Evolutionary conservation across 1,140 invertebrate species (phyloP), one percentile per base, ranked within the genome.

Genomic region (Zaprionus davidi): DNA sequence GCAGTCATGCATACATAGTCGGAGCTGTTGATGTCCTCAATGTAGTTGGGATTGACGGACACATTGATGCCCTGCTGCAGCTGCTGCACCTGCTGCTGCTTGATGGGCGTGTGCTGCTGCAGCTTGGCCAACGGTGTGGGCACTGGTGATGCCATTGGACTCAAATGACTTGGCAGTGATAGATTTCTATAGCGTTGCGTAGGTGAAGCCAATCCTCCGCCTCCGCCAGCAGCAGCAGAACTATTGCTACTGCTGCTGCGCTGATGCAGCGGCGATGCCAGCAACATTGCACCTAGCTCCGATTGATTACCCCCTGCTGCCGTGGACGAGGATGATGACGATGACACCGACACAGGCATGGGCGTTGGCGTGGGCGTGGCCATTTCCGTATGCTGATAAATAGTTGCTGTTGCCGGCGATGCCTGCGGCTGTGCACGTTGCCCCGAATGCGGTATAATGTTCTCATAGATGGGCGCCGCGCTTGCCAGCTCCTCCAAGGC

Each of bases 1-100:
- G 95, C 95, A 9, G 95, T 95, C 95, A 96, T 96, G 83, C 95
- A 95, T 6, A 96, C 95, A 93, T 96, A 96, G 79, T 96, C 95
- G n/a, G 95, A 95, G 63, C 94, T 94, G 90, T 95, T 95, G 28
- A 94, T 94, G 63, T 95, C 95, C 78, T 96, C 95, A n/a, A 93
- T 92, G 22, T 91, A 93, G 59, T 93, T 92, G 49, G 91, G 90
- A 82, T 92, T 92, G 31, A 92, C 87, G 5, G 92, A 90, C 13
- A 92, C 87, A 75, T 92, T 92, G 28, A 92, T 93, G 56, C 80
- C 70, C 63, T 31, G 64, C 51, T 51, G 71, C 49, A 41, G 49
- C 67, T 65, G 59, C 57, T 78, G 82, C 46, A 71, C 79, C 13
- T 59, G 71, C 46, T 66, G 70, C 15, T 74, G 78, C 70, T 92